These are phyloP conservation scores for Botia almorhae DNA, from an alignment of 2,797 vertebrate genomes.

Conservation along the genomic window DNA sequence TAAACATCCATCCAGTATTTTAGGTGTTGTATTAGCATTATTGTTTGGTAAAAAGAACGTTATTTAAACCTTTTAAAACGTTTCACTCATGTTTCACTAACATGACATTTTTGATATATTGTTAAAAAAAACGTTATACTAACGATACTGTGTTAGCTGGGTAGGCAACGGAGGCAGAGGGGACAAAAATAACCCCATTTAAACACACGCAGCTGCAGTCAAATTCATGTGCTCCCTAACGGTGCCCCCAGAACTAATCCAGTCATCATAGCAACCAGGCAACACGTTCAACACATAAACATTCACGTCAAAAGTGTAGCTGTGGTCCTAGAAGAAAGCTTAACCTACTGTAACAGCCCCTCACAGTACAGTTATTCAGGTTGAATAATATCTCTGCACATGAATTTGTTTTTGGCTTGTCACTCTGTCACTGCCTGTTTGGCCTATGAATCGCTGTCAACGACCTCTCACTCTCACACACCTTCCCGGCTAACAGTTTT, in stretches of 20 bases:
- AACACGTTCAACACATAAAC: conserved; percentile 62
- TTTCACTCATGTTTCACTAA: no score
- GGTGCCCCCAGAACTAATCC: conserved; percentile 64
- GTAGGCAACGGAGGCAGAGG: conserved; percentile 43
- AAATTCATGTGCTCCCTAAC: conserved; percentile 57
- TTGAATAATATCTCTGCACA: not conserved
- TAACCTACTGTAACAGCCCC: conserved; percentile 50
- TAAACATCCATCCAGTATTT: no score
- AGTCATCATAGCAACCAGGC: conserved; percentile 63
- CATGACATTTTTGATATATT: no score
- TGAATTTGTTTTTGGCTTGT: not conserved
- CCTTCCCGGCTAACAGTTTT: not conserved
- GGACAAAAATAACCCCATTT: conserved; percentile 61
- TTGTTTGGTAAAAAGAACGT: no score
- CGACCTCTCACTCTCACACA: not conserved
- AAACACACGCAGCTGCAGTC: conserved; percentile 62
- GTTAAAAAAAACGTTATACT: no score
- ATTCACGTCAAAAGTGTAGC: conserved; percentile 57
- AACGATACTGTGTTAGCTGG: not conserved
- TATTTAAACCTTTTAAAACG: no score
- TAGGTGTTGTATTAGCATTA: no score
- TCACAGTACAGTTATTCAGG: conserved; percentile 1
- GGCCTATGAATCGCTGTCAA: not conserved
- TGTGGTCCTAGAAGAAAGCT: conserved; percentile 62
- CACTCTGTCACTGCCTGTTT: not conserved